Evolutionary conservation across 2,113 vertebrate genomes (phyloP), one percentile per base, ranked within the genome.

Genomic region (Lagopus leucura): DNA sequence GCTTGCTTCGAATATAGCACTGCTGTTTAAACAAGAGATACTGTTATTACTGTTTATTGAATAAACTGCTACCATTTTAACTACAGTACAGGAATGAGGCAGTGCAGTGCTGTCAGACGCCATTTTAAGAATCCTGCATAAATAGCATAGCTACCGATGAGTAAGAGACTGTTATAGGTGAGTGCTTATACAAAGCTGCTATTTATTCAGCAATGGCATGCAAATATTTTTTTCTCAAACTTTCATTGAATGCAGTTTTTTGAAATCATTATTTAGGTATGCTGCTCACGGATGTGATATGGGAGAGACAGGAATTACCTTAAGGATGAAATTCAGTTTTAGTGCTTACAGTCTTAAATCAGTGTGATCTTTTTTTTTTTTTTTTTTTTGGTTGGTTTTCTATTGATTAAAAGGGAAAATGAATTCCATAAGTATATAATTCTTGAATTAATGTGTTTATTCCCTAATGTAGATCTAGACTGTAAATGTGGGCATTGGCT

Each of bases 51-150:
- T 54, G 52, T 54, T 54, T 54, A 30, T 97, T 97, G 98, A 97
- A 97, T 97, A 97, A 98, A 97, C 96, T 98, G 97, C 98, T 98
- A 98, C 98, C 98, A 98, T 98, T 98, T 98, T 98, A 98, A 98
- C 97, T 97, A 84, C 97, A 97, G 97, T 97, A 81, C 96, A 98
- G 98, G 97, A 97, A 93, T 97, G 98, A 98, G 97, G 97, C 98
- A 98, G 96, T 97, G 96, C 96, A 97, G 96, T 97, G 96, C 97
- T 98, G 97, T 96, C 97, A 98, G 98, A 98, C 98, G 98, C 98
- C 98, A 98, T 98, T 98, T 98, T 98, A 98, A 97, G 98, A 98
- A 97, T 97, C 97, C 97, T 98, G 98, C 98, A 98, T 98, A 98
- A 98, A 98, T 98, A 98, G 97, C 98, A 98, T 98, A 98, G 98